A percentile compares a stretch with the other conserved stretches of the same genome.
Evolutionary conservation across 2,797 vertebrate genomes (phyloP).

Genomic region (Pseudocheirus occidentalis): DNA sequence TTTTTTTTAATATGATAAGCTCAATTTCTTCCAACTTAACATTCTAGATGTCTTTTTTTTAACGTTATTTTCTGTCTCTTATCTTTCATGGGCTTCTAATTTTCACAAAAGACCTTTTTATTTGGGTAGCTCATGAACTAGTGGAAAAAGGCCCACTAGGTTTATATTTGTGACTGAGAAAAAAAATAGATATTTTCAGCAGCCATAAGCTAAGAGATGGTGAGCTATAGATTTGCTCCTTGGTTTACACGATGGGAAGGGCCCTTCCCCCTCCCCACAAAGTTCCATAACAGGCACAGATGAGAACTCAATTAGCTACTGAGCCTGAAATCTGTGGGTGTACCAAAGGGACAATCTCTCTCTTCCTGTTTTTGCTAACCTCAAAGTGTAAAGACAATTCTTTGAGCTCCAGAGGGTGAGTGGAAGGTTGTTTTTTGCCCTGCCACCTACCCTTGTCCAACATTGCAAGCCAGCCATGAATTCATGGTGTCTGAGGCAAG

Average conservation of each 20-base stretch:
- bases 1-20: slow-evolving; percentile 76
- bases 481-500: not conserved
- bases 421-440: not conserved
- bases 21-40: slow-evolving; percentile 80
- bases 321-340: not conserved
- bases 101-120: slow-evolving; percentile 56
- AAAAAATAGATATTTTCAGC: slow-evolving; percentile 18
- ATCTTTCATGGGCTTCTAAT: slow-evolving; percentile 59
- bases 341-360: not conserved
- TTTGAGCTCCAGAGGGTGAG: not conserved
- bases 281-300: not conserved
- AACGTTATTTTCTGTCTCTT: not conserved
- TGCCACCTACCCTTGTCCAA: not conserved
- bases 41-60: not conserved
- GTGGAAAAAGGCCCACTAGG: slow-evolving; percentile 14
- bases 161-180: slow-evolving; percentile 61
- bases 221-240: not conserved
- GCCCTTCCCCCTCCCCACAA: not conserved
- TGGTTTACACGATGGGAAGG: not conserved
- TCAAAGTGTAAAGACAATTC: not conserved
- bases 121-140: not conserved
- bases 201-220: not conserved
- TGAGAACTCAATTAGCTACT: not conserved
- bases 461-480: not conserved
- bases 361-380: not conserved